Evolutionary conservation across 2,888 invertebrate genomes (phyloP), one percentile per base, ranked within the genome.

Genomic region (Microctonus aethiopoides): DNA sequence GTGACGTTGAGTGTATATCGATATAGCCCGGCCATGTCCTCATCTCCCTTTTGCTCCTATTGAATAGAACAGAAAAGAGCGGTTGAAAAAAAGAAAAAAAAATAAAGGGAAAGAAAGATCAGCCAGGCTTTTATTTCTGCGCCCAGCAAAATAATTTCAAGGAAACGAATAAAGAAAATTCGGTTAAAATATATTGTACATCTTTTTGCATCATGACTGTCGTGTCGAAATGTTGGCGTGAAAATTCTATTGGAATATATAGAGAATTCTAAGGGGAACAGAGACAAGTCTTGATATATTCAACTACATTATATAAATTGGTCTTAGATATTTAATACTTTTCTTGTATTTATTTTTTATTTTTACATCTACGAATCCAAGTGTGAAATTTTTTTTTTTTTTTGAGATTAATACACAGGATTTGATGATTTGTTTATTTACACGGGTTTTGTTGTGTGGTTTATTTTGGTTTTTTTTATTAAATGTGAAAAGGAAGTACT

Each of bases 11-110:
- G 54, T 54, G 54, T 36, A 39, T 56, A 65, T 65, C 56, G 65
- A 65, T 65, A 65, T 65, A 36, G 39, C 65, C 65, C 32, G 22
- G 65, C 54, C 56, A 36, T 65, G 46, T 65, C 65, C 54, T 56
- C 63, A 20, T 20, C 32, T n/a, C 65, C 54, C 39, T 52, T 65
- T 65, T 29, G 51, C n/a, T 26, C 51, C 46, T 63, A 46, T 51
- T 29, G 26, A 29, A 29, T 16, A 10, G 51, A 34, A 46, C 34
- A 68, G 57, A 56, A 56, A 36, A 61, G 62, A 52, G 62, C 51
- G 46, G 13, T 51, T n/a, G 24, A 73, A 60, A 73, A 66, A 73
- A 24, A 34, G 62, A 13, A 46, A 39, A 26, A 36, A 54, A 32
- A 26, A 64, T 51, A 57, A 29, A 11, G 41, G 36, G 62, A 52